Base-by-base conservation (phyloP, 2,888 invertebrate genomes). In the Coelogynopora nodosa region DNA sequence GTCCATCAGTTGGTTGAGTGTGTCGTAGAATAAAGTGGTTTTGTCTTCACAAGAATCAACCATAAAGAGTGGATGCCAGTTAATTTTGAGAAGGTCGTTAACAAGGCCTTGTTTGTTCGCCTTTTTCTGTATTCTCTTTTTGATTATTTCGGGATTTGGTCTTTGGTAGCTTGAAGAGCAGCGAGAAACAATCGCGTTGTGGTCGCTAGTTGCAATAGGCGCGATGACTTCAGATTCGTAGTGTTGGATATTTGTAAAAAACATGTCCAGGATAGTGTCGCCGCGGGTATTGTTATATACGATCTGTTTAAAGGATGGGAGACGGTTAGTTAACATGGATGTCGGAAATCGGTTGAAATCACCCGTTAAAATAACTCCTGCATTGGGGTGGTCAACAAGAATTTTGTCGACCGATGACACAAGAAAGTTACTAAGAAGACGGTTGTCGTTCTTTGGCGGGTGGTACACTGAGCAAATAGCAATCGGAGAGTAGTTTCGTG, bases 221-320 rank as follows among this genome's bases (percentile, higher is more conserved):
- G 27, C 74, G 23, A 74, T 74, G 5, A 74, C 74, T 74, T 74
- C 74, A 74, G 74, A 74, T 74, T 74, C 74, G 74, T 74, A 74
- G 74, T 49, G 49, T 74, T 23, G 23, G 74, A 74, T 74, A 74
- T 74, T 74, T 74, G 23, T 74, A 74, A 13, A 74, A 74, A 74
- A 74, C 74, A 74, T 13, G 74, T 74, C 74, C 23, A 74, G 74
- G 5, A 74, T 74, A 74, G 49, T 49, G 49, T 49, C 49, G 49
- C 49, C 49, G 49, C 49, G 5, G 49, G 49, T 49, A 49, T 49
- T 49, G 49, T 49, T 49, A 49, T 49, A 49, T 49, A 49, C 49
- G 49, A 49, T 49, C 49, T 49, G 49, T 18, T 49, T 49, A 49
- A 49, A 49, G 5, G 49, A 49, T 10, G 49, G 18, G 5, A 49